Evolutionary conservation across 23 tunicate genomes (phyloP).

Genomic region (Styela clava): DNA sequence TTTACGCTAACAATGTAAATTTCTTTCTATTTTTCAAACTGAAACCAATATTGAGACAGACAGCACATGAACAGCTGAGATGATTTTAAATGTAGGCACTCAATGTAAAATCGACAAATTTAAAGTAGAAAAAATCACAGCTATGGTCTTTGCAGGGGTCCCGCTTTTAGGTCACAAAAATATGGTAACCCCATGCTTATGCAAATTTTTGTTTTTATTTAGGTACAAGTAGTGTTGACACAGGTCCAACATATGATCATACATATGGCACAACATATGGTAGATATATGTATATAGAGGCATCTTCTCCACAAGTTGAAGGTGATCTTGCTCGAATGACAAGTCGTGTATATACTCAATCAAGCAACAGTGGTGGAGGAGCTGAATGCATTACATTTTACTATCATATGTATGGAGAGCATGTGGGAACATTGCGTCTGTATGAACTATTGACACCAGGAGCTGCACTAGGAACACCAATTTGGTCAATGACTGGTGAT

Average conservation of each 20-base stretch:
- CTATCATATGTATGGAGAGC: constrained; percentile 88
- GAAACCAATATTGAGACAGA: too few species aligned
- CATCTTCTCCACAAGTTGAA: constrained; percentile 50
- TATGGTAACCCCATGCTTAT: too few species aligned
- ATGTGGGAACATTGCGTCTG: constrained; percentile 62
- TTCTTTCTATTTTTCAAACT: too few species aligned
- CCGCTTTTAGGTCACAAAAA: too few species aligned
- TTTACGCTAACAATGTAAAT: too few species aligned
- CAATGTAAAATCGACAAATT: too few species aligned
- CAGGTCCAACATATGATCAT: constrained; percentile 93
- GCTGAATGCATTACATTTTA: constrained; percentile 80
- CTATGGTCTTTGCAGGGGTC: too few species aligned
- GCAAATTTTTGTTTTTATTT: too few species aligned
- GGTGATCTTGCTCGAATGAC: constrained; percentile 70
- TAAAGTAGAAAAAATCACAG: too few species aligned
- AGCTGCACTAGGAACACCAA: constrained; percentile 32
- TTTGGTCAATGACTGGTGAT: constrained; percentile 52
- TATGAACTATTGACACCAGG: constrained; percentile 25
- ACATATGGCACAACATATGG: constrained; percentile 93
- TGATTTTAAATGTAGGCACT: too few species aligned
- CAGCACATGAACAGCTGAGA: too few species aligned
- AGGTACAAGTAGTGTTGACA: constrained; percentile 66
- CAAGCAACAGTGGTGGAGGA: constrained; percentile 37
- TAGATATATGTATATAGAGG: constrained; percentile 88
- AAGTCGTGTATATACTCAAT: constrained; percentile 68